phyloP scores from a whole-genome alignment of 2,888 invertebrate genomes.

The Drosophila pseudotalamancana region DNA sequence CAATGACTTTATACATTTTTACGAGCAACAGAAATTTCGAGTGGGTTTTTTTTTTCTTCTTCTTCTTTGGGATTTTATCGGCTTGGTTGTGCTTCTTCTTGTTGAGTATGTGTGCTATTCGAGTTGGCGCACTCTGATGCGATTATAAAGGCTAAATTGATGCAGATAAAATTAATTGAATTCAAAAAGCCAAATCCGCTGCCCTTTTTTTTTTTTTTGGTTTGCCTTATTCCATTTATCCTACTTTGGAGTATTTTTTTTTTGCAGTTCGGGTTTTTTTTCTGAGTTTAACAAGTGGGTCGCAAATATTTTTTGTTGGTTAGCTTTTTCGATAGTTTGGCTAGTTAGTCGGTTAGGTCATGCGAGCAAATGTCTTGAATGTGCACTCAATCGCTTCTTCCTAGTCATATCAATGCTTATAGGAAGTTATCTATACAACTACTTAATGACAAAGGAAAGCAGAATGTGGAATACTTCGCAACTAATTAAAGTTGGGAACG shows the following conservation, averaged over 20 bases:
- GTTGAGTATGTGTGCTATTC: slow-evolving; percentile 40
- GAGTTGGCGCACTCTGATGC: slow-evolving; percentile 72
- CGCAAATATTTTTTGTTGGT: slow-evolving; percentile 7
- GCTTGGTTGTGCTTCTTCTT: slow-evolving; percentile 25
- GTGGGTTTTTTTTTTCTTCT: slow-evolving; percentile 34
- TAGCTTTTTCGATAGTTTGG: slow-evolving; percentile 43
- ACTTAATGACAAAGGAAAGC: not conserved
- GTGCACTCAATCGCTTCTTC: slow-evolving; percentile 14
- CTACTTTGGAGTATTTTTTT: slow-evolving; percentile 20
- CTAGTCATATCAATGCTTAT: not conserved
- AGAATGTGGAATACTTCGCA: not conserved
- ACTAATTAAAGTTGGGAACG: not conserved
- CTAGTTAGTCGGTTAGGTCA: slow-evolving; percentile 53
- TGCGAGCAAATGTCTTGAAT: slow-evolving; percentile 38
- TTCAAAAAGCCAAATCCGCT: slow-evolving; percentile 75
- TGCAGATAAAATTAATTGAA: slow-evolving; percentile 77
- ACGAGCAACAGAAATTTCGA: slow-evolving; percentile 64
- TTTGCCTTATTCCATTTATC: slow-evolving; percentile 24
- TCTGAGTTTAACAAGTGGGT: slow-evolving; percentile 50
- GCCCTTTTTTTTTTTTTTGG: slow-evolving; percentile 54
- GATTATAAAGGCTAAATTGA: slow-evolving; percentile 77
- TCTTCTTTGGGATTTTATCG: slow-evolving; percentile 25
- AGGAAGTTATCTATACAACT: not conserved
- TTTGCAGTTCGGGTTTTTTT: not conserved
- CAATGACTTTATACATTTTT: slow-evolving; percentile 78